Percentiles rank a stretch among this genome's conserved stretches.
Evolutionary conservation across 92 coral and sea anemone genomes (phyloP).

Genomic region (Parazoanthus swiftii): DNA sequence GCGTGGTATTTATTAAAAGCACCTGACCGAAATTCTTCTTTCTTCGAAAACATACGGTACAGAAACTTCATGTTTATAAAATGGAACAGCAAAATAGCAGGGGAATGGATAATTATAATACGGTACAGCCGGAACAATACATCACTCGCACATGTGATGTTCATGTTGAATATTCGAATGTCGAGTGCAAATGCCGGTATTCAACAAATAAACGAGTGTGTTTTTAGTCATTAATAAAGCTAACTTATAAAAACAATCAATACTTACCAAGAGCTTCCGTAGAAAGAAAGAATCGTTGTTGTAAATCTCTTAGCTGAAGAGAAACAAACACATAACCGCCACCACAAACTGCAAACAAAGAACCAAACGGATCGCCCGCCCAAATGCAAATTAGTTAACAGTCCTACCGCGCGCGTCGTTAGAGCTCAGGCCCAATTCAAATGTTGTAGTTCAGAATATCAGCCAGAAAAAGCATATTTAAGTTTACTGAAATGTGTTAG

Average conservation of each 20-base stretch:
- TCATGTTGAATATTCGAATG: too few species aligned
- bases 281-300: background rate
- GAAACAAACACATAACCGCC: constrained; percentile 10
- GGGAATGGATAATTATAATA: background rate
- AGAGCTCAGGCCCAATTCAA: constrained; percentile 8
- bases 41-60: background rate
- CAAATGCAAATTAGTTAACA: background rate
- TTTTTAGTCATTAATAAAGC: constrained; percentile 8
- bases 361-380: constrained; percentile 2
- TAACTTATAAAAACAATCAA: constrained; percentile 3
- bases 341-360: constrained; percentile 5
- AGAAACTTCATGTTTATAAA: too few species aligned
- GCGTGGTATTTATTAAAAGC: too few species aligned
- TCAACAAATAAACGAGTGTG: background rate
- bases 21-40: background rate
- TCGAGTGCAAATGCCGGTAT: background rate
- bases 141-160: constrained; percentile 6
- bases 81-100: too few species aligned
- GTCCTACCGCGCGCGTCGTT: constrained; percentile 3
- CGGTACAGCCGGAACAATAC: background rate
- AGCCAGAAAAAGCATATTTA: background rate
- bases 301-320: background rate
- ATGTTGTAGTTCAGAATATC: background rate
- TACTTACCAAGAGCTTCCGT: constrained; percentile 6
- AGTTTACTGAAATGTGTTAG: constrained; percentile 2